Conservation (phyloP, 2,888 invertebrate genomes). For the Peribatodes rhomboidaria region DNA sequence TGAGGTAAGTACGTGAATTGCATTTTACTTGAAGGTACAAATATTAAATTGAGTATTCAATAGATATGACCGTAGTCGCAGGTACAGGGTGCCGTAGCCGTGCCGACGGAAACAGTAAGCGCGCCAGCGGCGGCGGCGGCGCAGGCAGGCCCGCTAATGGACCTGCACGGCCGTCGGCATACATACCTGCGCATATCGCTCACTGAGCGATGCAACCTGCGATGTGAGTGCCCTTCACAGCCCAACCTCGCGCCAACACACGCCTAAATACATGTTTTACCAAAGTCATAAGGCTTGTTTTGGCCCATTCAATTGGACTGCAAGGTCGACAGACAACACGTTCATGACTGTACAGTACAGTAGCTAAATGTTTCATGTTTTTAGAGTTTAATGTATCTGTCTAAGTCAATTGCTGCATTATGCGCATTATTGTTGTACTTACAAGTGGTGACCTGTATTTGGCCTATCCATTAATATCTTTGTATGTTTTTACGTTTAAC, state of each 20-base stretch:
- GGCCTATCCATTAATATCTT: no score
- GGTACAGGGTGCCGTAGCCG: background rate
- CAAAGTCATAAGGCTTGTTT: background rate
- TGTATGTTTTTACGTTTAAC: no score
- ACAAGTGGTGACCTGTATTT: no score
- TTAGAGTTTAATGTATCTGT: no score
- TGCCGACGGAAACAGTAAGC: slow-evolving; percentile 23
- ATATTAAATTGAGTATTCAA: background rate
- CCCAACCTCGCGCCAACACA: background rate
- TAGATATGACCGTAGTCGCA: background rate
- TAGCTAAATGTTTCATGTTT: background rate
- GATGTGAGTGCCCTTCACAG: slow-evolving; percentile 90
- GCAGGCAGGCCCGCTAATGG: slow-evolving; percentile 86
- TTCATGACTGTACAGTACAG: background rate
- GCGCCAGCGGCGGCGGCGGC: slow-evolving; percentile 23
- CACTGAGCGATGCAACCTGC: slow-evolving; percentile 97
- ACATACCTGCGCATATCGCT: slow-evolving; percentile 98
- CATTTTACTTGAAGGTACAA: background rate
- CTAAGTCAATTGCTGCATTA: no score
- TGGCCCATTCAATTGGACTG: background rate
- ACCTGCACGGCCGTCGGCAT: slow-evolving; percentile 95
- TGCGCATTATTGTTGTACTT: no score
- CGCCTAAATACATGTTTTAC: background rate
- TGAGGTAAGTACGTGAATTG: slow-evolving; percentile 39
- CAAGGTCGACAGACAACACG: background rate